Evolutionary conservation across 1,140 invertebrate genomes (phyloP), one percentile per base, ranked within the genome.

Genomic region (Sogatella furcifera): DNA sequence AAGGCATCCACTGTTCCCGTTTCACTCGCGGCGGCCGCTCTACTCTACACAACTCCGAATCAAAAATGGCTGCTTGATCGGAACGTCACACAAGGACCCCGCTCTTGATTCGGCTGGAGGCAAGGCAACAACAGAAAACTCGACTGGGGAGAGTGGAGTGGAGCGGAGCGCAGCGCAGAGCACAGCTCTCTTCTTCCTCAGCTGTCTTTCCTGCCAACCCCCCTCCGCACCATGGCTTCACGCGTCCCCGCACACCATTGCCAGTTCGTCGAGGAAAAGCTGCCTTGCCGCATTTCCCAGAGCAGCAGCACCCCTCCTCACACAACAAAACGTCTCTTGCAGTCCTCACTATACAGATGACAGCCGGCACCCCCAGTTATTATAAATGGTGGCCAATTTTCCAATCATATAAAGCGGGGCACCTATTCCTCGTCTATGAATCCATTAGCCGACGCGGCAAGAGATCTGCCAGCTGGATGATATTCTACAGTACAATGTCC

Each of bases 371-470:
- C 34, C 34, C 34, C 34, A 38, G 11, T 2, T 38, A 58, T 38
- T 63, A 66, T 67, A 67, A 67, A 67, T 67, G 64, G 66, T 67
- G 57, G 64, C 61, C 62, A 64, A 66, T 66, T 66, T 64, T 46
- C 55, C 64, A 65, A 66, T 67, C 60, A 64, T 62, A 60, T 62
- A 62, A 65, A 53, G 57, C 42, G 34, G 59, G 55, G 55, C 49
- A 55, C 58, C 58, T 41, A 53, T 43, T 44, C 38, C 9, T 22
- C 21, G 15, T 31, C 41, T n/a, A 24, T 46, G 61, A 65, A 65
- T 63, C 62, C 64, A 65, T 65, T 65, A 64, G 59, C 62, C 52
- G 55, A 3, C 5, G 44, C 13, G 22, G 15, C 1, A 52, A 52
- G 17, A 34, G 38, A 42, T 46, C 41, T 22, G 57, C 17, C 17